Base-by-base conservation (phyloP, 2,888 invertebrate species). In the Subacronicta megacephala region DNA sequence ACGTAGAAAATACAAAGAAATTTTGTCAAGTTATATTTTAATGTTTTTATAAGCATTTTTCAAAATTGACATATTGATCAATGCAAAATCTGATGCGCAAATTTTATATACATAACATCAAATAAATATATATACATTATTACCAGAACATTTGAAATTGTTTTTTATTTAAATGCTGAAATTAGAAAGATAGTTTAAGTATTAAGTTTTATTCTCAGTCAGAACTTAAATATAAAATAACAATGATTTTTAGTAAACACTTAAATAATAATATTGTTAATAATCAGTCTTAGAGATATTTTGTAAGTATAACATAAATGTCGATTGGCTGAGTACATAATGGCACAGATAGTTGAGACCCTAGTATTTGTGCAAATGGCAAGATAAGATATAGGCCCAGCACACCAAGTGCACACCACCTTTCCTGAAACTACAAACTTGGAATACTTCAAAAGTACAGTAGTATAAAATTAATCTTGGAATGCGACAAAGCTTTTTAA, bases 81-180 rank as follows among this genome's bases (percentile, higher is more conserved):
- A 47, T 57, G 42, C 58, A 54, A 10, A 33, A 54, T 57, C 37
- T 29, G 52, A 76, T 62, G 82, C 78, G 82, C 81, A 81, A 81
- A 77, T 59, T 73, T 63, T 76, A 62, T 79, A 72, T 65, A 62
- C 71, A 71, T 68, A 61, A 76, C 64, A 68, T 54, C 13, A 70
- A 75, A 75, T 77, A 73, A 78, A 67, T 31, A 56, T n/a, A 59
- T 61, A 44, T 61, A 45, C 29, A 55, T 50, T 12, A 62, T 38
- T 40, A 37, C 10, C 9, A 26, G 26, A 1, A 38, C 9, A 36
- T 51, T 31, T 44, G 36, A 50, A 5, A 33, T 33, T 7, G 47
- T 43, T 56, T 59, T 62, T 64, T n/a, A 49, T 64, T 72, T 40
- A 9, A 49, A 16, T 44, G 1, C 26, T 1, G 10, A 36, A 51